Conservation (phyloP, 2,888 invertebrate genomes). For the Hyposoter dolosus region DNA sequence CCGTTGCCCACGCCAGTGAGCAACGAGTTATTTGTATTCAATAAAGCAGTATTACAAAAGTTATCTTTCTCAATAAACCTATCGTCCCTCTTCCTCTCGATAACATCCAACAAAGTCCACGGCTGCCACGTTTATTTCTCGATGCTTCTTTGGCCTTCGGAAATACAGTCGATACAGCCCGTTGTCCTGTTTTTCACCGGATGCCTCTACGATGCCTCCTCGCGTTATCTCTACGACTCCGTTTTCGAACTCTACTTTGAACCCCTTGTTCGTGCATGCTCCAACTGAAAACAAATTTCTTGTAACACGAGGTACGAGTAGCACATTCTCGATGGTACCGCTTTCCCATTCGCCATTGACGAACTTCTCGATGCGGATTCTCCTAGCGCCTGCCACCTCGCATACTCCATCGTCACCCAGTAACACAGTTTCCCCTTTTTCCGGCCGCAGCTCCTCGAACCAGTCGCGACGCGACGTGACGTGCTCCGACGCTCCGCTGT, state of each 20-base stretch:
- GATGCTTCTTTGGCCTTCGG: too few relatives aligned
- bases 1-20: too few relatives aligned
- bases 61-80: too few relatives aligned
- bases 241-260: constrained; percentile 28
- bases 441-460: constrained; percentile 58
- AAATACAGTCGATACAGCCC: too few relatives aligned
- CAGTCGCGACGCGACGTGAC: constrained; percentile 62
- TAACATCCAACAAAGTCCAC: too few relatives aligned
- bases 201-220: background rate
- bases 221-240: constrained; percentile 5
- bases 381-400: constrained; percentile 45
- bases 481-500: too few relatives aligned
- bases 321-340: constrained; percentile 70
- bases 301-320: constrained; percentile 77
- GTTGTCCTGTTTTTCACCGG: too few relatives aligned
- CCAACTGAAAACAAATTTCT: constrained; percentile 81
- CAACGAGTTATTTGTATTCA: too few relatives aligned
- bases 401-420: constrained; percentile 53
- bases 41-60: too few relatives aligned
- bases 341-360: constrained; percentile 71
- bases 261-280: constrained; percentile 66
- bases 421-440: constrained; percentile 47
- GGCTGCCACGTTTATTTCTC: too few relatives aligned
- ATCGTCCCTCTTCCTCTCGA: too few relatives aligned
- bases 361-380: constrained; percentile 50